Conservation (phyloP, 2,113 vertebrate genomes). For the Apteryx owenii region DNA sequence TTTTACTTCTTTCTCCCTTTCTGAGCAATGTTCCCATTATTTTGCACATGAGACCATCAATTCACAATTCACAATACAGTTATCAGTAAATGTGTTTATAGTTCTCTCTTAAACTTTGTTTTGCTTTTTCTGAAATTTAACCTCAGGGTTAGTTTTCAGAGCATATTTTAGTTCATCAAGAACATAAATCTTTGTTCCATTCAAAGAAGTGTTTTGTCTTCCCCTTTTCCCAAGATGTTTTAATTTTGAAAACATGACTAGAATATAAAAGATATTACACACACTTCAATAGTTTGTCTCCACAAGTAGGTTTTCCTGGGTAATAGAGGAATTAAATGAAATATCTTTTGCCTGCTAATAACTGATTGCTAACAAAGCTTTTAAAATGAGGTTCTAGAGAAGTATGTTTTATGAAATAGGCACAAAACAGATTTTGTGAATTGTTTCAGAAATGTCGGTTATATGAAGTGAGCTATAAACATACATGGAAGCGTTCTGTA, state of each 20-base stretch:
- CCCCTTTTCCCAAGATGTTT: background rate
- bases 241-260: conserved; percentile 15
- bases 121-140: background rate
- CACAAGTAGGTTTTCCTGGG: background rate
- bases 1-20: background rate
- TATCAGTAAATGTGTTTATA: background rate
- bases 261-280: background rate
- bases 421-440: background rate
- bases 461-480: background rate
- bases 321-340: background rate
- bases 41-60: background rate
- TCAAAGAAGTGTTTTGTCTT: background rate
- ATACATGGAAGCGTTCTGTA: background rate
- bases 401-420: background rate
- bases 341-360: background rate
- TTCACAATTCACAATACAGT: background rate
- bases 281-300: background rate
- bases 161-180: background rate
- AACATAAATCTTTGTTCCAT: background rate
- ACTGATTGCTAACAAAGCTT: background rate
- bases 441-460: background rate
- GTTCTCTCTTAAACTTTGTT: background rate
- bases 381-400: background rate
- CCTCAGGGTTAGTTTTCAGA: background rate
- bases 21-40: background rate